Base-by-base conservation (phyloP, 2,888 invertebrate genomes). In the Halocaridina rubra region DNA sequence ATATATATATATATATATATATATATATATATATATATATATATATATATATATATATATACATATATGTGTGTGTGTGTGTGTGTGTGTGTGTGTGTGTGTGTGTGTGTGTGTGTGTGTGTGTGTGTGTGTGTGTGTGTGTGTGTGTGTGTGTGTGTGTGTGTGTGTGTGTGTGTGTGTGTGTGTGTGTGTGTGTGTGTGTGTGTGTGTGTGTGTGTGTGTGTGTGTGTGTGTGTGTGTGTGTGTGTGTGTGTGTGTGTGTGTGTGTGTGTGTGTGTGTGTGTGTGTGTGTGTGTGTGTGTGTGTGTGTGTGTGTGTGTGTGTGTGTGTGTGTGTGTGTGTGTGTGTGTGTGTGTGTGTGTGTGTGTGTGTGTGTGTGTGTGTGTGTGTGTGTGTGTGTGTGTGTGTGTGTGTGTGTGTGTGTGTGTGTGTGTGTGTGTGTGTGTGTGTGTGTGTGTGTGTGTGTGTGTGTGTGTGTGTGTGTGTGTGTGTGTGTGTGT, bases 21-120 rank as follows among this genome's bases (percentile, higher is more conserved):
- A 32, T 46, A 39, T n/a, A 39, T 19, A 74, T 22, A 74, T 7
- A 74, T 16, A 19, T 19, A 74, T 33, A 39, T 33, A 74, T 33
- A 33, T 33, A 59, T 77, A 59, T 30, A 77, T 27, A 32, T 30
- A 77, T 29, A 59, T 24, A 59, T 30, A 77, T 77, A 59, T 77
- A 77, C n/a, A 61, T 22, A 59, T 19, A 59, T 59, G 33, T 77
- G 33, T 57, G 22, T 76, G 19, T 59, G 29, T 53, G 32, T 76
- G 32, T 57, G 19, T 57, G 13, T 76, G 32, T 76, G n/a, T 76
- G 29, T 76, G 29, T 59, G n/a, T 76, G 22, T 74, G 27, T 22
- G 2, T 74, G 19, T 71, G 32, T 71, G 19, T 71, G 32, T 71
- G 19, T 71, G 71, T 71, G 19, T 69, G 46, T 46, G 46, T 46